Conservation (phyloP, 2,797 vertebrate species). For the Onychomys leucogaster region DNA sequence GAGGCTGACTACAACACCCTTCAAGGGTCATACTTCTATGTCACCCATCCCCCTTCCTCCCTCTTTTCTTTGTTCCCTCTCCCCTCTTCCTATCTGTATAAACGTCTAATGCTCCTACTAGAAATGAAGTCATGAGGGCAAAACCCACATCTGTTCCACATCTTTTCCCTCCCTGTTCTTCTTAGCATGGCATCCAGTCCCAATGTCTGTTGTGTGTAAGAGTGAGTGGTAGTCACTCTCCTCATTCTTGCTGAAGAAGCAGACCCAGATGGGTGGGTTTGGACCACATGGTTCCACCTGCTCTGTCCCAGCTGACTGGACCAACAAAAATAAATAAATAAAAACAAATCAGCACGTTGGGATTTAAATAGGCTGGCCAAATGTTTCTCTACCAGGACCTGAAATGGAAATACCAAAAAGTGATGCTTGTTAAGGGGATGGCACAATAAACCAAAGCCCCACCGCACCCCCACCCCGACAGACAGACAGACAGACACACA, state of each 20-base stretch:
- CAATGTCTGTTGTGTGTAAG: background rate
- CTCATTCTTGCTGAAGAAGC: background rate
- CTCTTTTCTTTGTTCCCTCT: background rate
- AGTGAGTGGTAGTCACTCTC: fast-evolving
- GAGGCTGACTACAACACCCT: background rate
- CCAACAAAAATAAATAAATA: background rate
- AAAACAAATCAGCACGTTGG: background rate
- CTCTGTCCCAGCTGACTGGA: background rate
- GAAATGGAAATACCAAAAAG: constrained; percentile 17
- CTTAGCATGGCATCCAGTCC: background rate
- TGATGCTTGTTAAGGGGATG: background rate
- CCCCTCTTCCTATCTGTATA: background rate
- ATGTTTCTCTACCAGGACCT: constrained; percentile 27
- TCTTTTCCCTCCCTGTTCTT: background rate
- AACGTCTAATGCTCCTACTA: background rate
- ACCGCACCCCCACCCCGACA: fast-evolving
- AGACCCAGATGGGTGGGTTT: background rate
- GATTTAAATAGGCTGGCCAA: background rate
- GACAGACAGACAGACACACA: no score
- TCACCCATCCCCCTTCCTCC: background rate
- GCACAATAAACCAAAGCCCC: background rate
- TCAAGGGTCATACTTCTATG: background rate
- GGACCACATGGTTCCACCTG: background rate
- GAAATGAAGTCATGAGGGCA: background rate
- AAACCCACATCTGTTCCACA: background rate